A percentile compares a stretch with the other conserved stretches of the same genome.
These are phyloP conservation scores for Battus philenor DNA, from an alignment of 1,140 invertebrate genomes.

Conservation along the genomic window DNA sequence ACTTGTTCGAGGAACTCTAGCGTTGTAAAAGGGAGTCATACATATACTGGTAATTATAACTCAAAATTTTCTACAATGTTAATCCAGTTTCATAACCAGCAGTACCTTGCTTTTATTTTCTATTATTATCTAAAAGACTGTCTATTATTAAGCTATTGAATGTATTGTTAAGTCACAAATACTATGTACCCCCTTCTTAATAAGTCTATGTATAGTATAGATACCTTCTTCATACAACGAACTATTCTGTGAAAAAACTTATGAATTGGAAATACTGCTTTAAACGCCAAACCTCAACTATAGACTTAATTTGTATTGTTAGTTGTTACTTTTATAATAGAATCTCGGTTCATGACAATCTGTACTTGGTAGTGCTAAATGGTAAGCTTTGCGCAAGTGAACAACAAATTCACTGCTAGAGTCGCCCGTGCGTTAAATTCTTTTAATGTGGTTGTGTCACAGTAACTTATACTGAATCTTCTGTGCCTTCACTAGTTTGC, in stretches of 20 bases:
- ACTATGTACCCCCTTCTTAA: constrained; percentile 48
- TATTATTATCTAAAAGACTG: constrained; percentile 71
- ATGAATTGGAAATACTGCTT: constrained; percentile 15
- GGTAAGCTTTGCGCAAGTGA: constrained; percentile 20
- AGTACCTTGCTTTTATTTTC: constrained; percentile 54
- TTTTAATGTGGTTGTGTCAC: constrained; percentile 52
- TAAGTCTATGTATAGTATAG: constrained; percentile 47
- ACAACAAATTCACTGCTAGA: too few relatives aligned
- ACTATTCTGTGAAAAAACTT: constrained; percentile 52
- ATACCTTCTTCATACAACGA: constrained; percentile 53
- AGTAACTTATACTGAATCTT: constrained; percentile 50
- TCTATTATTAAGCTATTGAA: constrained; percentile 70
- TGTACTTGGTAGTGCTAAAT: neutral
- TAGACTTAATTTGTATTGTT: constrained; percentile 9
- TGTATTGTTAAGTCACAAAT: constrained; percentile 72
- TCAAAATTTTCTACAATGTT: too few relatives aligned
- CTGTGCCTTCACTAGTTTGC: constrained; percentile 66
- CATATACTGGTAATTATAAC: too few relatives aligned
- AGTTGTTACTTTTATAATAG: constrained; percentile 11
- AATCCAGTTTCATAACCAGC: constrained; percentile 32
- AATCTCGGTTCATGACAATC: constrained; percentile 16
- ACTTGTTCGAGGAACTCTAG: too few relatives aligned
- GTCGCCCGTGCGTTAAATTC: constrained; percentile 7
- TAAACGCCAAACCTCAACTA: constrained; percentile 1
- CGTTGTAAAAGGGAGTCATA: too few relatives aligned